phyloP scores from a whole-genome alignment of 2,797 vertebrate genomes.

The Myotis vivesi region DNA sequence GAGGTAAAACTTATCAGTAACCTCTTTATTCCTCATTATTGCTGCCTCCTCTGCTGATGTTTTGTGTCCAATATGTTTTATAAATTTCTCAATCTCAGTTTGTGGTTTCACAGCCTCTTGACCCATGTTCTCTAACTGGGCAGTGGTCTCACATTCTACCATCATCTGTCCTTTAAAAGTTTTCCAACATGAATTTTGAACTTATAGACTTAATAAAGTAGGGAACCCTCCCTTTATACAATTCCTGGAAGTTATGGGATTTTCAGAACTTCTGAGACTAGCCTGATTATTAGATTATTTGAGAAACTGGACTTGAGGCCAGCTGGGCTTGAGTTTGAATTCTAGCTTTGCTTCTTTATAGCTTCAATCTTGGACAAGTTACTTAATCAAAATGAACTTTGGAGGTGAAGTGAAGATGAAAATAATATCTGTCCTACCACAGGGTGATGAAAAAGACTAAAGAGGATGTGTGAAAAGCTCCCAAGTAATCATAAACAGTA shows the following conservation, averaged over 20 bases:
- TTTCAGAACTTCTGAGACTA: constrained; percentile 6
- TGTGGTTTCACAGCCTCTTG: neutral
- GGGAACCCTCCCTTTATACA: neutral
- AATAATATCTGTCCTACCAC: neutral
- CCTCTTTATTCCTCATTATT: neutral
- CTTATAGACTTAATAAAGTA: neutral
- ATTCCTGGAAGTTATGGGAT: neutral
- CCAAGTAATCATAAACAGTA: neutral
- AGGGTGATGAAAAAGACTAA: neutral
- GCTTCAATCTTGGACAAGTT: neutral
- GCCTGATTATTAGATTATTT: neutral
- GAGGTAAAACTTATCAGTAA: neutral
- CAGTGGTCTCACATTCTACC: neutral
- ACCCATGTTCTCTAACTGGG: neutral
- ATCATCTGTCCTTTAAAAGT: neutral
- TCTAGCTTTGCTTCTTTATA: neutral
- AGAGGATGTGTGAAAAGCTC: neutral
- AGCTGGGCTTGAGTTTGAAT: neutral
- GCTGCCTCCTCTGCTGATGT: neutral
- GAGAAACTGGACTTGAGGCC: neutral
- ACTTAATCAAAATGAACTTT: constrained; percentile 19
- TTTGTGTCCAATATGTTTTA: neutral
- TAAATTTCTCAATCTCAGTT: neutral
- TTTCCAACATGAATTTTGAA: neutral
- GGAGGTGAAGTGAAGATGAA: neutral